These are phyloP conservation scores for Meandrusa payeni DNA, from an alignment of 2,888 invertebrate species.

Conservation along the genomic window DNA sequence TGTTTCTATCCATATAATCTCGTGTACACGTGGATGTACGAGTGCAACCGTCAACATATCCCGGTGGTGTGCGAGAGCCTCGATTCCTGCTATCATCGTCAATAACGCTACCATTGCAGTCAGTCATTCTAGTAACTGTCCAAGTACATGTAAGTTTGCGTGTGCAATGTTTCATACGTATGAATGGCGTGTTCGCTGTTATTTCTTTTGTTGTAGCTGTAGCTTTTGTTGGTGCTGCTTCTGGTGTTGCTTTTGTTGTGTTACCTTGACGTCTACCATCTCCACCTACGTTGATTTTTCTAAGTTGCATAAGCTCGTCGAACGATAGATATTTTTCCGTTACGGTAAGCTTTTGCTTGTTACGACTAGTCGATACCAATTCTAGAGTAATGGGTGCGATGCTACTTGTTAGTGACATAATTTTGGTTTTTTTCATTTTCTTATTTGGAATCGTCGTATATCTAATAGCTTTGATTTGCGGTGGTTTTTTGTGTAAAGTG, in stretches of 20 bases:
- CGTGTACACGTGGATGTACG: constrained; percentile 70
- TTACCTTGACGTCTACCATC: constrained; percentile 36
- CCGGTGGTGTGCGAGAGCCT: constrained; percentile 60
- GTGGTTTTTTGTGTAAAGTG: constrained; percentile 37
- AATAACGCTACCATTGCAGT: constrained; percentile 37
- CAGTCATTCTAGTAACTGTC: constrained; percentile 50
- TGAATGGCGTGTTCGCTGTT: constrained; percentile 53
- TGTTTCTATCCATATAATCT: constrained; percentile 60
- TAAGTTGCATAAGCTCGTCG: constrained; percentile 66
- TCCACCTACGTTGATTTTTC: constrained; percentile 45
- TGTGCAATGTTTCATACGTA: constrained; percentile 57
- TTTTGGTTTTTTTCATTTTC: constrained; percentile 29
- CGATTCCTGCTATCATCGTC: constrained; percentile 29
- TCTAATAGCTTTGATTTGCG: constrained; percentile 48
- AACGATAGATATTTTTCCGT: constrained; percentile 72
- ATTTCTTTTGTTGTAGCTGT: constrained; percentile 33
- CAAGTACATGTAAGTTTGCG: constrained; percentile 70
- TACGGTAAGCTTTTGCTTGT: constrained; percentile 32
- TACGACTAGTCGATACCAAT: constrained; percentile 32
- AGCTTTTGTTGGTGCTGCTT: constrained; percentile 10
- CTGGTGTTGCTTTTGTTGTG: constrained; percentile 14
- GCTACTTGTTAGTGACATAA: constrained; percentile 33
- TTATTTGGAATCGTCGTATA: constrained; percentile 57
- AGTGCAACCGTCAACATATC: constrained; percentile 68
- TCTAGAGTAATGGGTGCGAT: constrained; percentile 61